Evolutionary conservation across 2,797 vertebrate species (phyloP).

Genomic region (Hirundo rustica): DNA sequence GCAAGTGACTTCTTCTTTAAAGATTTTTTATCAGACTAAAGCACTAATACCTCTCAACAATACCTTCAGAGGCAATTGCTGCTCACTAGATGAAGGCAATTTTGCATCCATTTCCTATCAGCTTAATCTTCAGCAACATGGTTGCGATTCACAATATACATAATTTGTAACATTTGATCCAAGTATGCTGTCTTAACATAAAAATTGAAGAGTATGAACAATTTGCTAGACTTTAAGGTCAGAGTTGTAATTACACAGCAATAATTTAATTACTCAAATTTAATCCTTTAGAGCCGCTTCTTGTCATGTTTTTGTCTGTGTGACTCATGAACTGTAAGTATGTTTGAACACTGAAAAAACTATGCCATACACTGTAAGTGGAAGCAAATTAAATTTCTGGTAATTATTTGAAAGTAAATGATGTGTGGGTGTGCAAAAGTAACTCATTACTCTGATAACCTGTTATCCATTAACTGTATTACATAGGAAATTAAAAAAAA

Average conservation of each 20-base stretch:
- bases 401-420: background rate
- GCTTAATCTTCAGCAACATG: background rate
- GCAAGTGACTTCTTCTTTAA: background rate
- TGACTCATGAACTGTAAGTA: conserved; percentile 7
- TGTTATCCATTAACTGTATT: background rate
- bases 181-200: background rate
- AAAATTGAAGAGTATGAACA: background rate
- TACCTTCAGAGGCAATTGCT: background rate
- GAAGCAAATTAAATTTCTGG: conserved; percentile 7
- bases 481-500: background rate
- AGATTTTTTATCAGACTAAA: background rate
- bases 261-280: conserved; percentile 47
- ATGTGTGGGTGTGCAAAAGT: background rate
- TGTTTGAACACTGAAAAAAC: background rate
- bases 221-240: conserved; percentile 31
- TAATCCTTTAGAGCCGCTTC: conserved; percentile 32
- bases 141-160: background rate
- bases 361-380: background rate
- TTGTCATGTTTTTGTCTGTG: background rate
- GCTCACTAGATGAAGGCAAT: background rate
- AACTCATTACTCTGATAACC: background rate
- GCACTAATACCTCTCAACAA: background rate
- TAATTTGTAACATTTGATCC: background rate
- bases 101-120: background rate
- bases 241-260: conserved; percentile 14